These are phyloP conservation scores for Periparus ater DNA, from an alignment of 2,797 vertebrate species.

Conservation along the genomic window DNA sequence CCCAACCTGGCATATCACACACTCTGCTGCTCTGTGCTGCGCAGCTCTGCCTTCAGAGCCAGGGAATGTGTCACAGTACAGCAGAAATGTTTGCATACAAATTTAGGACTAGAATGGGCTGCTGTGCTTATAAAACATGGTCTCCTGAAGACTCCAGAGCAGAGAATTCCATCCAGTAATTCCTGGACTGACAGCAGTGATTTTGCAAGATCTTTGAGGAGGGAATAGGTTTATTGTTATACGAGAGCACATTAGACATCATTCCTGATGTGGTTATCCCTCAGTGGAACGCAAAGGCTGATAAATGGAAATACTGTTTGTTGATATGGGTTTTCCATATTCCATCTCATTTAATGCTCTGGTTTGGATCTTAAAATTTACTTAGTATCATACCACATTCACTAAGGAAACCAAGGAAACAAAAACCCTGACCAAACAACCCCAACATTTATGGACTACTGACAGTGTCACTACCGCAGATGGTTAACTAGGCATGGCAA, in stretches of 20 bases:
- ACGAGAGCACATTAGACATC: background rate
- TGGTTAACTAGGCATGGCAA: conserved; percentile 8
- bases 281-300: background rate
- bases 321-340: background rate
- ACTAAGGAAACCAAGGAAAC: background rate
- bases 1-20: background rate
- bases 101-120: background rate
- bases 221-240: background rate
- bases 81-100: background rate
- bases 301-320: background rate
- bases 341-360: conserved; percentile 23
- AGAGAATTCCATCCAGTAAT: background rate
- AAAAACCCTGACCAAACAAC: background rate
- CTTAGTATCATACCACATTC: conserved; percentile 49
- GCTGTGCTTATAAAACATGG: background rate
- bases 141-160: background rate
- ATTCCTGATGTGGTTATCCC: background rate
- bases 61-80: background rate
- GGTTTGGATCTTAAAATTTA: conserved; percentile 63
- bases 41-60: background rate
- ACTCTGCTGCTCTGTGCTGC: background rate
- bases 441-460: conserved; percentile 1
- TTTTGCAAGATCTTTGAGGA: background rate
- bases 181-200: background rate
- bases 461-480: conserved; percentile 41